These are phyloP conservation scores for Xanthorhoe spadicearia DNA, from an alignment of 2,888 invertebrate species.

Conservation along the genomic window DNA sequence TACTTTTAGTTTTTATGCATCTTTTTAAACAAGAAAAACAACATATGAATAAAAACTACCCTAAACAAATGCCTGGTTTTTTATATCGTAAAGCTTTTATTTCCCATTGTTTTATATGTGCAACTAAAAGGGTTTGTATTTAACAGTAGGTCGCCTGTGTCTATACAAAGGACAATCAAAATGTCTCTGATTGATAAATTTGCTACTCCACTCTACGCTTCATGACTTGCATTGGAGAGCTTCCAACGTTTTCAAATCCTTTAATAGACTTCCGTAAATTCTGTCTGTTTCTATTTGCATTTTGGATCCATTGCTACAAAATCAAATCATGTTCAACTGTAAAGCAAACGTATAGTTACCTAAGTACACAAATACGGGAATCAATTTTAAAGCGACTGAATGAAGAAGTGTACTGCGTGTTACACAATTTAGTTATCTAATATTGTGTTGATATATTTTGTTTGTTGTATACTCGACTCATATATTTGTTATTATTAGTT, in stretches of 20 bases:
- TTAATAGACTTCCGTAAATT: conserved; percentile 44
- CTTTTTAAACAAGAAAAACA: not conserved
- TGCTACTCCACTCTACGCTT: conserved; percentile 45
- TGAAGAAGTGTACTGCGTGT: not conserved
- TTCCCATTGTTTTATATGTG: not conserved
- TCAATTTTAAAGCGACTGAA: conserved; percentile 18
- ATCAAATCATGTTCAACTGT: conserved; percentile 29
- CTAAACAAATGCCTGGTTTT: not conserved
- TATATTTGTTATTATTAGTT: too few species aligned
- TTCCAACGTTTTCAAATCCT: conserved; percentile 50
- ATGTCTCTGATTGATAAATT: conserved; percentile 51
- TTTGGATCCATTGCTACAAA: conserved; percentile 32
- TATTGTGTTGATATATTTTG: too few species aligned
- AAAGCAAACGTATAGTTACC: conserved; percentile 7
- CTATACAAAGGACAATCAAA: conserved; percentile 48
- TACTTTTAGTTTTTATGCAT: too few species aligned
- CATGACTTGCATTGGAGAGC: conserved; percentile 50
- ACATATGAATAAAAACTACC: not conserved
- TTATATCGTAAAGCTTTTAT: not conserved
- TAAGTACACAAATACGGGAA: conserved; percentile 18
- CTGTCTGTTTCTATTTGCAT: conserved; percentile 37
- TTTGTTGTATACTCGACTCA: too few species aligned
- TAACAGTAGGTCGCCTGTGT: conserved; percentile 38
- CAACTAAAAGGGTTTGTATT: conserved; percentile 4
- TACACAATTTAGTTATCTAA: not conserved